phyloP scores from a whole-genome alignment of 2,113 vertebrate genomes.

The Pogona vitticeps region DNA sequence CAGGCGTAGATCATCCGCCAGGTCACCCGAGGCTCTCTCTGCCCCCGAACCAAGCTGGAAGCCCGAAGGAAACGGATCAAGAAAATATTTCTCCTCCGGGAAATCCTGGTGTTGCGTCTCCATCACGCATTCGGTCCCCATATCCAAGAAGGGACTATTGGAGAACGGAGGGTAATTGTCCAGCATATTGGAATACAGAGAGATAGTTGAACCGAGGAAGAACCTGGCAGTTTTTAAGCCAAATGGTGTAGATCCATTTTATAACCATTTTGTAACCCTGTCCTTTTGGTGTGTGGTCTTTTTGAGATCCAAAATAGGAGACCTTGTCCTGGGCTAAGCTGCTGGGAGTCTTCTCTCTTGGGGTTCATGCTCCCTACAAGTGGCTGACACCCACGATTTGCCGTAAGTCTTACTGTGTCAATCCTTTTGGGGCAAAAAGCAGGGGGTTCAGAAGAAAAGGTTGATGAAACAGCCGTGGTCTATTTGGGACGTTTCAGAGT shows the following conservation, averaged over 20 bases:
- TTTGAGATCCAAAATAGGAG: not conserved
- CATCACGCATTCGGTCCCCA: too few relatives aligned
- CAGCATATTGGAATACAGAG: not conserved
- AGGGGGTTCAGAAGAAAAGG: too few relatives aligned
- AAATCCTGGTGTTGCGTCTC: not conserved
- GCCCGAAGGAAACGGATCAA: not conserved
- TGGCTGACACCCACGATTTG: not conserved
- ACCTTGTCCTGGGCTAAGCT: not conserved
- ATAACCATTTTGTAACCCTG: not conserved
- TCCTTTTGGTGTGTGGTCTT: not conserved
- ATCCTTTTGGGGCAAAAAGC: not conserved
- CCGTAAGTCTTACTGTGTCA: not conserved
- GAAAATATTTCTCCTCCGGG: not conserved
- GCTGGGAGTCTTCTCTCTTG: not conserved
- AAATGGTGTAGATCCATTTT: too few relatives aligned
- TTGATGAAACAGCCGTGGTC: not conserved
- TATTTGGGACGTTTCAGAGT: not conserved
- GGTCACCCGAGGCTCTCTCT: not conserved
- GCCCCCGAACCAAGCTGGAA: not conserved
- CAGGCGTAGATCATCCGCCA: not conserved
- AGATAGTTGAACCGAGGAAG: too few relatives aligned
- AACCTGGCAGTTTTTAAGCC: not conserved
- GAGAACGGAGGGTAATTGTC: conserved; percentile 8
- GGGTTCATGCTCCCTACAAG: too few relatives aligned
- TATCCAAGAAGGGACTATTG: not conserved